These are phyloP conservation scores for Pomacea canaliculata DNA, from an alignment of 2,888 invertebrate species.

Conservation along the genomic window DNA sequence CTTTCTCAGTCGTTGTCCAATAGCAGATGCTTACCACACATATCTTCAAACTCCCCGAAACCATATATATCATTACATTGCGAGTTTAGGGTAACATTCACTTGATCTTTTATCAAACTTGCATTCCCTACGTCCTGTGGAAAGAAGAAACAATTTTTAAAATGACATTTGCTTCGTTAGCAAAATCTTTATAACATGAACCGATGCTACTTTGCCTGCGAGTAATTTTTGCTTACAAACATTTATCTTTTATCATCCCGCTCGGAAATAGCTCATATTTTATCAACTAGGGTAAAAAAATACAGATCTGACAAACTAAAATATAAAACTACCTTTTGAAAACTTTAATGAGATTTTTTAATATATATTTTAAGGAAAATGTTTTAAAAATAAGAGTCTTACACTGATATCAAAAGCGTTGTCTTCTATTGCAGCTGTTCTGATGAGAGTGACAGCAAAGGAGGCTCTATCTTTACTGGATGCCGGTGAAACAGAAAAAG, in stretches of 20 bases:
- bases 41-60: background rate
- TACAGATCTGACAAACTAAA: too few relatives aligned
- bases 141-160: background rate
- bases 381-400: background rate
- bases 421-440: background rate
- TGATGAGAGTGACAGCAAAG: conserved; percentile 6
- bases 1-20: too few relatives aligned
- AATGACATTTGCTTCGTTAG: too few relatives aligned
- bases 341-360: too few relatives aligned
- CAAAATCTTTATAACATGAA: too few relatives aligned
- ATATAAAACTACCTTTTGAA: too few relatives aligned
- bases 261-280: too few relatives aligned
- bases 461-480: background rate
- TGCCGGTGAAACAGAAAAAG: background rate
- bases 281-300: too few relatives aligned
- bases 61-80: background rate
- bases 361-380: too few relatives aligned
- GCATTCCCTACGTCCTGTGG: background rate
- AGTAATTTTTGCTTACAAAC: too few relatives aligned
- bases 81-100: background rate
- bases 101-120: background rate
- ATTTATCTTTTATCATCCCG: too few relatives aligned
- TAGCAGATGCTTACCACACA: conserved; percentile 7
- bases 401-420: background rate
- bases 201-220: too few relatives aligned